These are phyloP conservation scores for Aurelia aurita complex sp. Pacific DNA, from an alignment of 30 jellyfish, hydroid and myxozoan species.

Conservation along the genomic window DNA sequence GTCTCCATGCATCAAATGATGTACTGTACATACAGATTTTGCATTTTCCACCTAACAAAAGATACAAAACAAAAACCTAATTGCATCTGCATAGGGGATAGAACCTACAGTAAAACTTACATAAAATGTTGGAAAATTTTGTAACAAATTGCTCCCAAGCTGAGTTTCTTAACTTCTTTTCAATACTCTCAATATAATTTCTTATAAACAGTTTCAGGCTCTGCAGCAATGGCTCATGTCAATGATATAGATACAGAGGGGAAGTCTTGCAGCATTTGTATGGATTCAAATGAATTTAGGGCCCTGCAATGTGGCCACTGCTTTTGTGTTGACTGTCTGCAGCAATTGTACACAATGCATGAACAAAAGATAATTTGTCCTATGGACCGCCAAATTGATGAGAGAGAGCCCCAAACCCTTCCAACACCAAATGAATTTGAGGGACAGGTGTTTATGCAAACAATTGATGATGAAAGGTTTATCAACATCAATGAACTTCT, in stretches of 20 bases:
- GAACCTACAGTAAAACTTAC: too few species aligned
- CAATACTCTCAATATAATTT: too few species aligned
- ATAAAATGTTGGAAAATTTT: too few species aligned
- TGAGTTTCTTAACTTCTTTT: too few species aligned
- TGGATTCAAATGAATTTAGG: slow-evolving; percentile 36
- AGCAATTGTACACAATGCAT: neutral
- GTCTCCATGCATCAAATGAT: too few species aligned
- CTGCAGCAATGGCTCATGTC: neutral
- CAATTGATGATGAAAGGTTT: slow-evolving; percentile 9
- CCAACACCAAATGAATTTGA: slow-evolving; percentile 51
- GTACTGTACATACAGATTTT: too few species aligned
- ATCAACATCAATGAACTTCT: slow-evolving; percentile 1
- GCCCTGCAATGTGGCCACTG: slow-evolving; percentile 56
- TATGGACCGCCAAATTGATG: slow-evolving; percentile 28
- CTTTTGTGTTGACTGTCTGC: slow-evolving; percentile 45
- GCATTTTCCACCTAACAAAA: too few species aligned
- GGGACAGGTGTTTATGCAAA: slow-evolving; percentile 18
- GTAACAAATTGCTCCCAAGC: too few species aligned
- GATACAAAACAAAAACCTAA: too few species aligned
- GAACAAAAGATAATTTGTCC: slow-evolving; percentile 34
- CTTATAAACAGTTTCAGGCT: too few species aligned
- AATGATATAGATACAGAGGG: slow-evolving; percentile 4
- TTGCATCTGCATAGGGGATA: too few species aligned
- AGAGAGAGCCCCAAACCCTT: slow-evolving; percentile 14
- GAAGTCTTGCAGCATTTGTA: slow-evolving; percentile 19